These are phyloP conservation scores for Penaeus indicus DNA, from an alignment of 1,140 invertebrate genomes.

Conservation along the genomic window DNA sequence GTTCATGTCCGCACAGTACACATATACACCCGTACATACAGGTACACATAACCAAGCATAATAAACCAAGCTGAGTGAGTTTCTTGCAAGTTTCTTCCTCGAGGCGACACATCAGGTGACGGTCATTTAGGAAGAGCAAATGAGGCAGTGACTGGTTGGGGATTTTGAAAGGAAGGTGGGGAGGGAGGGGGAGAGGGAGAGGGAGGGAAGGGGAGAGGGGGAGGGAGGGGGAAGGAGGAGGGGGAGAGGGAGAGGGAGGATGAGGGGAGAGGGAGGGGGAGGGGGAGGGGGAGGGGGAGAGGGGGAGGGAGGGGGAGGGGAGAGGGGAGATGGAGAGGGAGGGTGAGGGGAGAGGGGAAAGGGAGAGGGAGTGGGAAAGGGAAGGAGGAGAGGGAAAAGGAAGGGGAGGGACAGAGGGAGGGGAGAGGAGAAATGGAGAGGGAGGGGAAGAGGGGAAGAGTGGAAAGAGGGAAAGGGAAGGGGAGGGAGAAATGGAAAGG, in stretches of 20 bases:
- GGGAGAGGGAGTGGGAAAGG: not conserved
- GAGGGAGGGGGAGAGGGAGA: not conserved
- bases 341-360: not conserved
- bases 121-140: constrained; percentile 1
- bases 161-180: not conserved
- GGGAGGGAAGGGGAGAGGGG: not conserved
- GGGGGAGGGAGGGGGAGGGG: not conserved
- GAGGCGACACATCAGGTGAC: not conserved
- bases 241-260: not conserved
- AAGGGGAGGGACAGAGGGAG: too few species aligned
- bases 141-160: too few species aligned
- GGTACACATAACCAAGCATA: too few species aligned
- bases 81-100: too few species aligned
- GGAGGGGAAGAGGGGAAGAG: too few species aligned
- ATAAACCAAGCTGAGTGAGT: too few species aligned
- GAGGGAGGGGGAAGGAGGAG: not conserved
- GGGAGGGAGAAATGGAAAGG: too few species aligned
- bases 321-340: not conserved
- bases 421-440: too few species aligned
- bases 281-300: not conserved
- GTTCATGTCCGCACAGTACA: too few species aligned
- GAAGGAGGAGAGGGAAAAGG: not conserved
- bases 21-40: too few species aligned
- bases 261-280: not conserved
- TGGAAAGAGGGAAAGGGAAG: too few species aligned